Evolutionary conservation across 2,888 invertebrate species (phyloP).

Genomic region (Sympetrum striolatum): DNA sequence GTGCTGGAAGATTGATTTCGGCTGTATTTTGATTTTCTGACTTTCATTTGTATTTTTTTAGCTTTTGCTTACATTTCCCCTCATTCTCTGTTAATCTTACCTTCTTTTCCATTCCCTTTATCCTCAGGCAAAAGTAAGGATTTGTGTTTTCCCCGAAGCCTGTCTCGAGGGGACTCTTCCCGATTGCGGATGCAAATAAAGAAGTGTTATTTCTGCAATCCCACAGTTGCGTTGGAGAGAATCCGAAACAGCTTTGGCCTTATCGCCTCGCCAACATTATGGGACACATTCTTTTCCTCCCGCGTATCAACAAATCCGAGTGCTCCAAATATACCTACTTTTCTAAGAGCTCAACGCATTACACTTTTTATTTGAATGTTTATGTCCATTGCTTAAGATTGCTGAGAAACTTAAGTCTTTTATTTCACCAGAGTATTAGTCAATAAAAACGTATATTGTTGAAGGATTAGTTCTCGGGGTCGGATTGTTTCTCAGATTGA

Average conservation of each 20-base stretch:
- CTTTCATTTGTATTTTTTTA: neutral
- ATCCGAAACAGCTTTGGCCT: neutral
- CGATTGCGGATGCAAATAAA: neutral
- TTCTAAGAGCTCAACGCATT: too few species aligned
- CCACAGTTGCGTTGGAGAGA: neutral
- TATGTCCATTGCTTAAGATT: too few species aligned
- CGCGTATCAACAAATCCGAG: neutral
- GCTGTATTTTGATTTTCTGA: too few species aligned
- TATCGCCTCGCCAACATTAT: neutral
- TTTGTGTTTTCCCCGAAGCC: neutral
- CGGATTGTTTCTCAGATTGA: too few species aligned
- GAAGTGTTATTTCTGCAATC: neutral
- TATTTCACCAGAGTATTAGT: too few species aligned
- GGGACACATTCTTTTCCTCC: neutral
- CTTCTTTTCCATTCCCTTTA: neutral
- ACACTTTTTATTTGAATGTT: too few species aligned
- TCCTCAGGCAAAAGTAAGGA: neutral
- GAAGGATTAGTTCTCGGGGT: too few species aligned
- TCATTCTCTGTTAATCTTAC: neutral
- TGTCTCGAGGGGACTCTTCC: neutral
- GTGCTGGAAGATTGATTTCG: too few species aligned
- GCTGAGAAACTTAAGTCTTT: too few species aligned
- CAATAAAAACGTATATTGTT: too few species aligned
- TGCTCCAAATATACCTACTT: neutral
- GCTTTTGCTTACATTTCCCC: neutral